Base-by-base conservation (phyloP, 2,113 vertebrate genomes). In the Canis aureus region DNA sequence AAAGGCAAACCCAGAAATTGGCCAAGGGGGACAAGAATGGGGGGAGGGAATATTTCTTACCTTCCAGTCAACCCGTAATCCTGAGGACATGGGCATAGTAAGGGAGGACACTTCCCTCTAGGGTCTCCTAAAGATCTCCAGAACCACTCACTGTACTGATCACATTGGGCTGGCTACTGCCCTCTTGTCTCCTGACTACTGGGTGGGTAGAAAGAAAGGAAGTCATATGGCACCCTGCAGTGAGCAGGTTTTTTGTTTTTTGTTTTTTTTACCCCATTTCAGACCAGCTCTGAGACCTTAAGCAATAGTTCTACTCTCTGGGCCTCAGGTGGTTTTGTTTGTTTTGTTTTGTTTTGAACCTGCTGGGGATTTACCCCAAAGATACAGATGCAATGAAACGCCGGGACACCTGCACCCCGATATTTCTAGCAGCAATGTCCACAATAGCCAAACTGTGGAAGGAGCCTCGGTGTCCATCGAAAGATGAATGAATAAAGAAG, bases 251-350 rank as follows among this genome's bases (percentile, higher is more conserved):
- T 17, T 35, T 43, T n/a, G n/a, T 43, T 43, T 43, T 35, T 35
- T 35, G 35, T 35, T 43, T 15, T 12, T 29, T 59, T 84, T 15
- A 53, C 11, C 9, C 55, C 43, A 67, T 71, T 87, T 80, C n/a
- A 32, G 17, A 59, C 38, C 8, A 59, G 16, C 25, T 82, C n/a
- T 57, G 19, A 38, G 60, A 38, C 25, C 43, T 85, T 73, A 83
- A 38, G n/a, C 59, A 84, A 83, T 60, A 27, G 6, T 62, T 86
- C 51, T 38, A 79, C 32, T 73, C 16, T 0, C 66, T 95, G 79
- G 96, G 32, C 94, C 93, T 98, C 80, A 67, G 89, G 51, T 32
- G 4, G 57, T 59, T 71, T 81, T 66, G 8, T 78, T 78, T 10
- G 2, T 51, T 51, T 78, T 51, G 3, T 29, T 78, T 51, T 27